These are phyloP conservation scores for Rhagoletis pomonella DNA, from an alignment of 1,140 invertebrate genomes.

Conservation along the genomic window DNA sequence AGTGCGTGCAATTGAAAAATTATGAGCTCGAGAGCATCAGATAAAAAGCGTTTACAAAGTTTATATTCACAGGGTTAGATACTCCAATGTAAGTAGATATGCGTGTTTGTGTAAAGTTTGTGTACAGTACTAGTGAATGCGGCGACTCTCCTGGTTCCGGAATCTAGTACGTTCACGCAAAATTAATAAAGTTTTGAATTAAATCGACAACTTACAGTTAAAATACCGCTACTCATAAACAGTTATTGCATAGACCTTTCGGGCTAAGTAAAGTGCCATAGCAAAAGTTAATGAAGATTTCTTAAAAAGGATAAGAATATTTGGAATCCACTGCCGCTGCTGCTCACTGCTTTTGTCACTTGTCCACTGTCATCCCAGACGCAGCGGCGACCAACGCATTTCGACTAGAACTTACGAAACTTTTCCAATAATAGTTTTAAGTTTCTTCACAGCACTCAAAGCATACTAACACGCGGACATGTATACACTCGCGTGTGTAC, in stretches of 20 bases:
- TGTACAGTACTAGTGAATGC: background rate
- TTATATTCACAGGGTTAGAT: background rate
- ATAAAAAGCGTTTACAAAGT: constrained; percentile 7
- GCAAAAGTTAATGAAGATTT: constrained; percentile 56
- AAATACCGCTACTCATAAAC: constrained; percentile 40
- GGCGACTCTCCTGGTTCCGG: background rate
- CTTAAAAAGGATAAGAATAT: constrained; percentile 22
- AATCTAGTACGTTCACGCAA: background rate
- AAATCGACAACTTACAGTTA: constrained; percentile 23
- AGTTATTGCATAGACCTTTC: constrained; percentile 21
- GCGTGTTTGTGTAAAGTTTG: background rate
- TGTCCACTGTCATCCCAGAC: background rate
- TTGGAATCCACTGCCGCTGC: background rate
- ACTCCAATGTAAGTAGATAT: background rate
- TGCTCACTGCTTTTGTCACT: constrained; percentile 16
- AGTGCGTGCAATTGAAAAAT: constrained; percentile 40
- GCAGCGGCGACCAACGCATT: background rate
- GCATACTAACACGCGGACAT: no score
- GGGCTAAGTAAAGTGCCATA: background rate
- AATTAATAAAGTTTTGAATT: constrained; percentile 52
- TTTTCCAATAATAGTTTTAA: constrained; percentile 51
- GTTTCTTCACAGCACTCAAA: background rate
- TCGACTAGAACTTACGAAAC: background rate
- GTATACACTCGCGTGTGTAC: no score
- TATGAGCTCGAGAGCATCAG: constrained; percentile 34